Percentiles rank a stretch among this genome's conserved stretches.
Evolutionary conservation across 1,140 invertebrate genomes (phyloP).

Genomic region (Diabrotica virgifera): DNA sequence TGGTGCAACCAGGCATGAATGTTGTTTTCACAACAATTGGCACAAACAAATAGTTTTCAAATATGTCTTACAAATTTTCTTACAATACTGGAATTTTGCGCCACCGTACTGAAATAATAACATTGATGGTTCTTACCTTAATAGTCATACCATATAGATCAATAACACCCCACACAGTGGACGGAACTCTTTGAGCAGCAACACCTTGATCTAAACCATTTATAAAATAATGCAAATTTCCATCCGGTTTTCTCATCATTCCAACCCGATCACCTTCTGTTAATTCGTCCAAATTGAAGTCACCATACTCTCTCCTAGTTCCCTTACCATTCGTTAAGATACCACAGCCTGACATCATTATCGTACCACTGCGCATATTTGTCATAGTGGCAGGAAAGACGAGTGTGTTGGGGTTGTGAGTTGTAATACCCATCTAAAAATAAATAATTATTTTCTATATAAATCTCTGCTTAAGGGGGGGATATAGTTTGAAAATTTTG

Average conservation of each 20-base stretch:
- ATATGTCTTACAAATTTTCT: too few species aligned
- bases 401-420: constrained; percentile 83
- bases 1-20: too few species aligned
- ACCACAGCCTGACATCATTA: constrained; percentile 96
- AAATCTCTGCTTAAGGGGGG: not conserved
- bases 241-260: constrained; percentile 77
- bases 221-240: constrained; percentile 89
- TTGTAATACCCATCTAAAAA: constrained; percentile 81
- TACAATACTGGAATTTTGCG: too few species aligned
- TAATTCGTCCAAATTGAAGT: constrained; percentile 92
- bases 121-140: constrained; percentile 57
- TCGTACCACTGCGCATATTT: constrained; percentile 91
- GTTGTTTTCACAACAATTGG: too few species aligned
- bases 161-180: constrained; percentile 85
- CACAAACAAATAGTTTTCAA: too few species aligned
- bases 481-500: too few species aligned
- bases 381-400: constrained; percentile 97
- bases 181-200: constrained; percentile 74
- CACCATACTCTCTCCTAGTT: constrained; percentile 86
- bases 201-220: constrained; percentile 91
- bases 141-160: constrained; percentile 97
- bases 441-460: constrained; percentile 6
- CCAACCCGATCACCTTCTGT: constrained; percentile 86
- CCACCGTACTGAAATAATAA: not conserved
- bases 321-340: constrained; percentile 93